Percentiles rank a stretch among this genome's conserved stretches.
Conservation (phyloP, 2,797 vertebrate genomes). For the Hydrocynus forskahlii region DNA sequence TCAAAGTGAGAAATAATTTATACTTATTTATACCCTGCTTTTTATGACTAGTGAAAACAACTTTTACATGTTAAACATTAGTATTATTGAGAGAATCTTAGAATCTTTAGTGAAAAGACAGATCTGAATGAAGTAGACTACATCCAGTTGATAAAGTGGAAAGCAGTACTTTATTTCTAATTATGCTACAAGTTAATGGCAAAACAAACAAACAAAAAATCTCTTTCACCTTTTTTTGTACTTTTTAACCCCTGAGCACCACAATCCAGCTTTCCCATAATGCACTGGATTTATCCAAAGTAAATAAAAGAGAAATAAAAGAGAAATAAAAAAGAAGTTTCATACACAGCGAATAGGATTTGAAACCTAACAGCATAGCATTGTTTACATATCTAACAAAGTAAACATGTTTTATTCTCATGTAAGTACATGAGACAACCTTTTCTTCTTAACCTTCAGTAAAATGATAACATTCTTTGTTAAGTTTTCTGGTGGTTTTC, state of each 20-base stretch:
- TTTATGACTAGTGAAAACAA: too few relatives aligned
- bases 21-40: too few relatives aligned
- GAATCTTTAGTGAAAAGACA: too few relatives aligned
- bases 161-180: conserved; percentile 79
- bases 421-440: conserved; percentile 64
- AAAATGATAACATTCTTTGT: conserved; percentile 56
- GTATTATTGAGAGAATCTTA: too few relatives aligned
- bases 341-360: conserved; percentile 70
- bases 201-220: conserved; percentile 68
- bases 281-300: conserved; percentile 79
- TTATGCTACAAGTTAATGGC: conserved; percentile 74
- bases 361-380: conserved; percentile 78
- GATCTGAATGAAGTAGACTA: conserved; percentile 2
- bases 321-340: conserved; percentile 69
- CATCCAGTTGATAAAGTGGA: conserved; percentile 61
- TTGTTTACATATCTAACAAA: conserved; percentile 71
- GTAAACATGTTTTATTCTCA: conserved; percentile 71
- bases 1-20: too few relatives aligned
- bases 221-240: conserved; percentile 65
- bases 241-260: conserved; percentile 83
- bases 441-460: conserved; percentile 55
- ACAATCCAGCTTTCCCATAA: conserved; percentile 79
- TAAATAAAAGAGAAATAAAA: conserved; percentile 69
- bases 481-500: conserved; percentile 54
- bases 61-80: too few relatives aligned